These are phyloP conservation scores for Stenotaenia linearis DNA, from an alignment of 2,888 invertebrate genomes.

Conservation along the genomic window DNA sequence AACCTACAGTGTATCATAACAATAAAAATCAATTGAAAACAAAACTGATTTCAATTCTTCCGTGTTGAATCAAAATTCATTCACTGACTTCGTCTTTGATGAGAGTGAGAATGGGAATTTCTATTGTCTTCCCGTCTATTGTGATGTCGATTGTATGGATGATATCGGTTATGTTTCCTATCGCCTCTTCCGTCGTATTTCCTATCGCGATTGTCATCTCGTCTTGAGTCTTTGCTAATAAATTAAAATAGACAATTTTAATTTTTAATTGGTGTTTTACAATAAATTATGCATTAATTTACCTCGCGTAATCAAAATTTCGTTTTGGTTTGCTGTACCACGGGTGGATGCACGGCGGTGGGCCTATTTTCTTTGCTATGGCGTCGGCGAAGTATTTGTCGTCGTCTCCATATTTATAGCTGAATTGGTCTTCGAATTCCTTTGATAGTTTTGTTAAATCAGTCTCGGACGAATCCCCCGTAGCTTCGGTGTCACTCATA, in stretches of 20 bases:
- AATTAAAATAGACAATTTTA: too few species aligned
- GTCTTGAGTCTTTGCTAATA: background rate
- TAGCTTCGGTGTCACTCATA: background rate
- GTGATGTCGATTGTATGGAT: background rate
- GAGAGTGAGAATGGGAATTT: background rate
- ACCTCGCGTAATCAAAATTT: constrained; percentile 32
- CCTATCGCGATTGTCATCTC: background rate
- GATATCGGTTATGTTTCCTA: background rate
- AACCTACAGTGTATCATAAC: too few species aligned
- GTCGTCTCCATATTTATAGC: constrained; percentile 29
- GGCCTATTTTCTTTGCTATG: background rate
- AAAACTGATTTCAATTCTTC: background rate
- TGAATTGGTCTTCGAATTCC: constrained; percentile 32
- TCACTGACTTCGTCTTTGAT: background rate
- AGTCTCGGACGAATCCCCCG: background rate
- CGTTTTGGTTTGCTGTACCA: constrained; percentile 31
- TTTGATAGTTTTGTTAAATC: background rate
- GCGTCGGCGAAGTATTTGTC: constrained; percentile 28
- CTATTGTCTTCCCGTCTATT: background rate
- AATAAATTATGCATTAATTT: too few species aligned
- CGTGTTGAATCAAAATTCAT: background rate
- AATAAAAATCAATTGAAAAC: too few species aligned
- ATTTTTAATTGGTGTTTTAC: too few species aligned
- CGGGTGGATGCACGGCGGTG: constrained; percentile 34
- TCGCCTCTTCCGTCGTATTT: background rate